Base-by-base conservation (phyloP, 2,113 vertebrate genomes). In the Colossoma macropomum region DNA sequence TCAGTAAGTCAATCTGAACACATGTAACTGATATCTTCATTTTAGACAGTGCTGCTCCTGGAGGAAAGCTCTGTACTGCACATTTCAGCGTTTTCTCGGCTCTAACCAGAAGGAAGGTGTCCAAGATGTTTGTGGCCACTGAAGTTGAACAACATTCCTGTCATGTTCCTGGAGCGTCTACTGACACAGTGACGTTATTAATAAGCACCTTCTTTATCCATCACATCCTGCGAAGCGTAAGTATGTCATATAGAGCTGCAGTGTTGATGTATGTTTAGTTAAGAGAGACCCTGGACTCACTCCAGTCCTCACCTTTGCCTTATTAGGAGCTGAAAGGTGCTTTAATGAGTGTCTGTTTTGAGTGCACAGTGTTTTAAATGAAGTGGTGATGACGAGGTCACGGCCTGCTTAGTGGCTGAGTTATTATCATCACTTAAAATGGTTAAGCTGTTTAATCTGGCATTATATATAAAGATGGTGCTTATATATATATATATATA, bases 311-410 rank as follows among this genome's bases (percentile, higher is more conserved):
- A 52, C 80, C 56, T 32, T 52, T 74, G 13, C 78, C 80, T 75
- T 81, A 75, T 75, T 75, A 81, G 80, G 71, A 74, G 21, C 9
- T 54, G 71, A 8, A 13, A 30, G 16, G 45, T 1, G 70, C 28
- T 38, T 10, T 66, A 38, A 75, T 81, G 32, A 38, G 59, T 9
- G 28, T 50, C 59, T 52, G 56, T 50, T 74, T 34, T n/a, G 59
- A 52, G 60, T 25, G 65, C 0, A 17, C 34, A 25, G 15, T 8
- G 13, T 69, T 54, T 23, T 19, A 28, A 15, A 32, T 3, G 38
- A 52, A 13, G 9, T 21, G 13, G n/a, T 21, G 0, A 63, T 15
- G 70, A 63, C 56, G 16, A 30, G 79, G 68, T 72, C 34, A 17
- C 4, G 17, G 19, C 66, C 63, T 34, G 62, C 9, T 65, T 30